phyloP scores from a whole-genome alignment of 2,888 invertebrate species.

The Ophraella communa region DNA sequence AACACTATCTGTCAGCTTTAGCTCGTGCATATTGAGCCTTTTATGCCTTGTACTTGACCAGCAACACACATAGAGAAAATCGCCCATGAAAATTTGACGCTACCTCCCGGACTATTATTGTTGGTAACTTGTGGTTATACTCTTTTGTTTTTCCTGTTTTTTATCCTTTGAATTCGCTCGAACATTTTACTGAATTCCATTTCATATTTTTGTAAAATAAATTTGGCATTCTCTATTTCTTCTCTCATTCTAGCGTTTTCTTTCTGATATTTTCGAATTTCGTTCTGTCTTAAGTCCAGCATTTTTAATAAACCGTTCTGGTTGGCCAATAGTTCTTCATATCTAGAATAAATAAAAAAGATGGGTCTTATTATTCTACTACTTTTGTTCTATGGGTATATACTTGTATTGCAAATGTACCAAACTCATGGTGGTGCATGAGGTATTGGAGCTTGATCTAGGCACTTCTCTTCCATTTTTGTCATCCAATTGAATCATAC shows the following conservation, averaged over 20 bases:
- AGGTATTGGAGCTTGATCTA: conserved; percentile 48
- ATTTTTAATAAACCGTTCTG: conserved; percentile 53
- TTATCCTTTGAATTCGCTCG: conserved; percentile 47
- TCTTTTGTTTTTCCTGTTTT: conserved; percentile 49
- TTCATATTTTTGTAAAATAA: conserved; percentile 40
- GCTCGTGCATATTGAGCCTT: too few relatives aligned
- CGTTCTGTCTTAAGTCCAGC: conserved; percentile 49
- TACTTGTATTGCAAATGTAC: conserved; percentile 65
- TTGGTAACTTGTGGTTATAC: too few relatives aligned
- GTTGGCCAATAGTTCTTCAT: conserved; percentile 53
- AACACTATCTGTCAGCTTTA: too few relatives aligned
- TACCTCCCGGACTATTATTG: too few relatives aligned
- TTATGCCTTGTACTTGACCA: too few relatives aligned
- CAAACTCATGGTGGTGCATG: conserved; percentile 65
- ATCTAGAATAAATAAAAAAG: conserved; percentile 37
- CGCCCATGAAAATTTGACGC: too few relatives aligned
- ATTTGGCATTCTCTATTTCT: conserved; percentile 43
- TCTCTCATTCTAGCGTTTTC: conserved; percentile 49
- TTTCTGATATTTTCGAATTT: conserved; percentile 48
- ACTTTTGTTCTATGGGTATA: too few relatives aligned
- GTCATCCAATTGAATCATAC: conserved; percentile 44
- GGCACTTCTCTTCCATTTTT: conserved; percentile 26
- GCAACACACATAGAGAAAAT: too few relatives aligned
- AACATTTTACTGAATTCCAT: conserved; percentile 43
- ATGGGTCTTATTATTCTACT: too few relatives aligned